phyloP scores from a whole-genome alignment of 2,888 invertebrate species.

The Notocelia uddmanniana region DNA sequence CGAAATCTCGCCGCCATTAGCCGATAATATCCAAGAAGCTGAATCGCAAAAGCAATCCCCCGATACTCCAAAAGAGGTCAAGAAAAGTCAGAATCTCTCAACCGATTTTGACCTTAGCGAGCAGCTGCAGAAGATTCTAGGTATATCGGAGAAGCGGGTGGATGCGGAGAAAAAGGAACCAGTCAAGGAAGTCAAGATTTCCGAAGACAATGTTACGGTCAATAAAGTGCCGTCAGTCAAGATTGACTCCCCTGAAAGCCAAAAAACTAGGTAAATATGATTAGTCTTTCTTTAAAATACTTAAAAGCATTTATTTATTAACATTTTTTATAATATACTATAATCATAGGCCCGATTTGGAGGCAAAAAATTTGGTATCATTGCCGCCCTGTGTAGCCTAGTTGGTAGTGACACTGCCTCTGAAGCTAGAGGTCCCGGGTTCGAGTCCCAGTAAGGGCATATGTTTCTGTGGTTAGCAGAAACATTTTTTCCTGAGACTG shows the following conservation, averaged over 20 bases:
- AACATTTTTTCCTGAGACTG: too few relatives aligned
- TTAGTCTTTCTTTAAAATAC: neutral
- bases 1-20: slow-evolving; percentile 78
- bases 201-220: slow-evolving; percentile 63
- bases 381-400: too few relatives aligned
- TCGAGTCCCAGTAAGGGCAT: too few relatives aligned
- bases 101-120: slow-evolving; percentile 83
- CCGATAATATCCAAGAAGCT: slow-evolving; percentile 64
- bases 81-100: slow-evolving; percentile 81
- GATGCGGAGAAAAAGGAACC: slow-evolving; percentile 76
- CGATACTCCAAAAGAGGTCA: slow-evolving; percentile 78
- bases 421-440: too few relatives aligned
- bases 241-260: slow-evolving; percentile 80
- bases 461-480: too few relatives aligned
- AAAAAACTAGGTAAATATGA: slow-evolving; percentile 69
- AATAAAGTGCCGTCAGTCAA: slow-evolving; percentile 79
- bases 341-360: too few relatives aligned
- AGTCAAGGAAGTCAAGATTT: slow-evolving; percentile 75
- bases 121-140: slow-evolving; percentile 81
- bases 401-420: too few relatives aligned
- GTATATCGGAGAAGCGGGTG: slow-evolving; percentile 78
- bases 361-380: too few relatives aligned
- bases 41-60: slow-evolving; percentile 79
- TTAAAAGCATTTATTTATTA: too few relatives aligned
- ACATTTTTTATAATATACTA: too few relatives aligned